phyloP scores from a whole-genome alignment of 2,888 invertebrate genomes.

The Drosophila sordidula region DNA sequence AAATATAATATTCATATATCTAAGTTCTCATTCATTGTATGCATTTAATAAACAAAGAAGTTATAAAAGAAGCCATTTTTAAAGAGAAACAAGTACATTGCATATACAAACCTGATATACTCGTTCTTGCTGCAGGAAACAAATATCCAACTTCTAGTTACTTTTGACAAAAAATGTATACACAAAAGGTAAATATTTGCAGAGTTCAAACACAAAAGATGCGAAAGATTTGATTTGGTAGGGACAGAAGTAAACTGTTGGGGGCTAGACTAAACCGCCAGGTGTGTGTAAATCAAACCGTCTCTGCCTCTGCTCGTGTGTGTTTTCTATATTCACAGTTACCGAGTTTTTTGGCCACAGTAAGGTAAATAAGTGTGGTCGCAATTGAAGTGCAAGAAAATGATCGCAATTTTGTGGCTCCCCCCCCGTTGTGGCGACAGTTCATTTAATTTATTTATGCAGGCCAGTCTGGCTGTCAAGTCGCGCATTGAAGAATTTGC shows the following conservation, averaged over 20 bases:
- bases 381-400: constrained; percentile 13
- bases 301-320: not conserved
- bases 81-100: not conserved
- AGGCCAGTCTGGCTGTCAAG: constrained; percentile 14
- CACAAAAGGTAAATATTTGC: not conserved
- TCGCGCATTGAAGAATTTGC: not conserved
- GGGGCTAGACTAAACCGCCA: not conserved
- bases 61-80: not conserved
- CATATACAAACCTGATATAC: not conserved
- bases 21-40: too few relatives aligned
- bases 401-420: too few relatives aligned
- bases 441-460: constrained; percentile 9
- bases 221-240: not conserved
- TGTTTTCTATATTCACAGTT: constrained; percentile 36
- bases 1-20: too few relatives aligned
- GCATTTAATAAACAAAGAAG: not conserved
- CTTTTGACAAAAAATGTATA: not conserved
- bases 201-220: not conserved
- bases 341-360: constrained; percentile 32
- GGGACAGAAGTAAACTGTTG: not conserved
- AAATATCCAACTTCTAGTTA: not conserved
- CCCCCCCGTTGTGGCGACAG: constrained; percentile 7
- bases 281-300: not conserved
- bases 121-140: not conserved
- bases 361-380: constrained; percentile 38